Conservation (phyloP, 2,888 invertebrate species). For the Cephus pulcher region DNA sequence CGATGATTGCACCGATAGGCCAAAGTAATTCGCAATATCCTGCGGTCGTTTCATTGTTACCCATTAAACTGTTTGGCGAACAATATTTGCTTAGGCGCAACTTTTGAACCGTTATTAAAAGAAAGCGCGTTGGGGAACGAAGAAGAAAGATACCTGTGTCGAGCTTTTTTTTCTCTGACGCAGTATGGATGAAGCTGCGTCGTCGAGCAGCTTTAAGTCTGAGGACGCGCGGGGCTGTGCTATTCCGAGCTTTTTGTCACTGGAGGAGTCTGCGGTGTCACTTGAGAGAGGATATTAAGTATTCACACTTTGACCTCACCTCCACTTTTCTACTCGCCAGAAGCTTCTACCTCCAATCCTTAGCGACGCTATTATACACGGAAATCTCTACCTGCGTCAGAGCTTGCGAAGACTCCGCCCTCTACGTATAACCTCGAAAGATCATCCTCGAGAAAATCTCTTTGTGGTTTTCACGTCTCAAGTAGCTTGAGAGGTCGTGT, state of each 20-base stretch:
- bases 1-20: neutral
- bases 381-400: neutral
- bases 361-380: neutral
- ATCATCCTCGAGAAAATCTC: neutral
- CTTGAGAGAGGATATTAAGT: conserved; percentile 23
- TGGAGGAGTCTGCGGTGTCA: conserved; percentile 36
- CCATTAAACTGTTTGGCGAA: neutral
- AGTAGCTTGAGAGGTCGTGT: neutral
- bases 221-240: neutral
- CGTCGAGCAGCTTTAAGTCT: neutral
- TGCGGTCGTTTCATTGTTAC: neutral
- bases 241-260: conserved; percentile 27
- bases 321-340: neutral
- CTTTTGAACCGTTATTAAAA: neutral
- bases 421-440: neutral
- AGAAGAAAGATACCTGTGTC: neutral
- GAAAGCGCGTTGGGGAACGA: neutral
- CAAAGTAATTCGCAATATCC: neutral
- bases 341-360: neutral
- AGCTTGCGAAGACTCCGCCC: neutral
- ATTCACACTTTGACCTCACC: conserved; percentile 3
- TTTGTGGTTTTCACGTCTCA: neutral
- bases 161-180: neutral
- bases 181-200: neutral
- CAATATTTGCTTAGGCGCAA: neutral